Conservation (phyloP, 2,113 vertebrate genomes). For the Alligator mississippiensis region DNA sequence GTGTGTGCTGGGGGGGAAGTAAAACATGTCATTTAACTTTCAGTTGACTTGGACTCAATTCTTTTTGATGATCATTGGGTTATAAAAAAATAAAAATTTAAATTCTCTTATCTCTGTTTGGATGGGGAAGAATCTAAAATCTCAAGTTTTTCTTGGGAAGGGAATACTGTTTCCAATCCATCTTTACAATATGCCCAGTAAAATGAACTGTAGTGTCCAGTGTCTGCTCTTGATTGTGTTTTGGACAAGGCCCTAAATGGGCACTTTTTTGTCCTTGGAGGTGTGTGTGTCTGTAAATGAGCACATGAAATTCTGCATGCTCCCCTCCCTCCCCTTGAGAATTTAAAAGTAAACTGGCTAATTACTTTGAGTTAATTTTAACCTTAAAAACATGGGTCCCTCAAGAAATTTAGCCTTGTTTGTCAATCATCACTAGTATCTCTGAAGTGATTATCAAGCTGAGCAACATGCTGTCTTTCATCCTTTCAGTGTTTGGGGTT, state of each 20-base stretch:
- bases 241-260: not conserved
- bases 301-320: too few relatives aligned
- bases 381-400: not conserved
- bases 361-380: not conserved
- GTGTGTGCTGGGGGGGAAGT: too few relatives aligned
- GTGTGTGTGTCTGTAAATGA: not conserved
- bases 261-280: not conserved
- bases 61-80: too few relatives aligned
- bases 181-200: too few relatives aligned
- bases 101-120: too few relatives aligned
- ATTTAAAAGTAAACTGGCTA: not conserved
- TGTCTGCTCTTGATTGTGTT: not conserved
- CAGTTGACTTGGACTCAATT: too few relatives aligned
- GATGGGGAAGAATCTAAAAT: too few relatives aligned
- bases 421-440: not conserved
- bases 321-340: not conserved
- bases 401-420: not conserved
- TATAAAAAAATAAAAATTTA: too few relatives aligned
- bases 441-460: fast-evolving
- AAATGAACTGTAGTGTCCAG: too few relatives aligned
- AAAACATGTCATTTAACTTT: too few relatives aligned
- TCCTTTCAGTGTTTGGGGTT: not conserved
- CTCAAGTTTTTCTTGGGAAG: too few relatives aligned
- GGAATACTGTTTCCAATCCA: too few relatives aligned
- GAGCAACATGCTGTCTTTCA: not conserved